Evolutionary conservation across 2,797 vertebrate genomes (phyloP).

Genomic region (Fistularia commersonii): DNA sequence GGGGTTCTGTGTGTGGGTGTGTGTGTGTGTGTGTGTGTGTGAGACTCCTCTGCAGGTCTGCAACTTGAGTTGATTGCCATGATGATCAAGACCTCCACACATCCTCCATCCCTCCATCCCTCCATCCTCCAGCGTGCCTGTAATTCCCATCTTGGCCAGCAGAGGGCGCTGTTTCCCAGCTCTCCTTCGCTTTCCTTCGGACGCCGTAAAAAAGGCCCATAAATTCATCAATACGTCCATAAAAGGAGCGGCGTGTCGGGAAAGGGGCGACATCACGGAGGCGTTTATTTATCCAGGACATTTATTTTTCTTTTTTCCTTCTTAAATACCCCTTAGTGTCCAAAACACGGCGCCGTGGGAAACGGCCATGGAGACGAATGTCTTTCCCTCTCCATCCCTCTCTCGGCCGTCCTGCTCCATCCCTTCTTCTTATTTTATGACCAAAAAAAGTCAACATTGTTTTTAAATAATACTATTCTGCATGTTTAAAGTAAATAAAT

Average conservation of each 20-base stretch:
- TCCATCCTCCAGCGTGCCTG: conserved; percentile 10
- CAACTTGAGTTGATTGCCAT: conserved; percentile 69
- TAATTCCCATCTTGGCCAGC: conserved; percentile 37
- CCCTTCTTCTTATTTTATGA: no score
- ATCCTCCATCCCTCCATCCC: conserved; percentile 16
- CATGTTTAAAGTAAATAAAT: background rate
- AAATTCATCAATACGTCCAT: no score
- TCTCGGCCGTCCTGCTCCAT: no score
- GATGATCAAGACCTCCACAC: conserved; percentile 61
- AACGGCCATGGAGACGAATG: no score
- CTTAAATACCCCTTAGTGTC: no score
- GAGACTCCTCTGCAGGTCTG: conserved; percentile 54
- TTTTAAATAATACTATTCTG: no score
- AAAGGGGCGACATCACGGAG: conserved; percentile 19
- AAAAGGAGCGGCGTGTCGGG: no score
- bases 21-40: conserved; percentile 16
- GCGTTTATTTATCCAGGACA: conserved; percentile 16
- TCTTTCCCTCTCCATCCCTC: no score
- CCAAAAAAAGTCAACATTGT: no score
- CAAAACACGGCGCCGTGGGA: no score
- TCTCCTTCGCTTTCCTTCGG: conserved; percentile 38
- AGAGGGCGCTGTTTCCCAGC: conserved; percentile 71
- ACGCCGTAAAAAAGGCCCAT: no score
- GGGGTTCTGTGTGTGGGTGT: conserved; percentile 10
- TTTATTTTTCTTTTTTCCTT: no score